Base-by-base conservation (phyloP, 2,888 invertebrate species). In the Drosophila subquinaria region DNA sequence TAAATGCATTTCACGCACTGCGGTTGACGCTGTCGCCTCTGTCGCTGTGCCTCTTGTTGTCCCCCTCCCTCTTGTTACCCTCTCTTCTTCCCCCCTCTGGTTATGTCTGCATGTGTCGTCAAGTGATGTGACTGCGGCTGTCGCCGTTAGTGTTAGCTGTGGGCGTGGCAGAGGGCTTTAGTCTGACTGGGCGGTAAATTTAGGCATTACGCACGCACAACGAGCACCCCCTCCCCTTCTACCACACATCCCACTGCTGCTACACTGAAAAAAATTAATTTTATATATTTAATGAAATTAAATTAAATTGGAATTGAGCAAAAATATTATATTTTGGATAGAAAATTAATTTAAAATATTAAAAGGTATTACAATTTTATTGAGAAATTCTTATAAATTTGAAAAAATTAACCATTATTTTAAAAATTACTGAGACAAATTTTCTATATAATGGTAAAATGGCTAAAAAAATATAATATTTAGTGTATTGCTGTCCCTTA, bases 1-100 rank as follows among this genome's bases (percentile, higher is more conserved):
- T 78, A 87, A 84, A 86, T 87, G 86, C 89, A 87, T 82, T 84
- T 77, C 78, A 86, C 79, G 77, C 82, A 82, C 76, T 82, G 78
- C 73, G 79, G 71, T 71, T 85, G 88, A 82, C 69, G 80, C 33
- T 69, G 59, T 33, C 43, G 9, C 73, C 42, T 23, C 23, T 23
- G 23, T 43, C 59, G 13, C 17, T 30, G 4, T 36, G 23, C 4
- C 42, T 50, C 23, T 17, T 43, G 15, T n/a, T n/a, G n/a, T 30
- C 13, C 20, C 23, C 45, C 17, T 40, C 17, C 11, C 27, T n/a
- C n/a, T 15, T 17, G 17, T 17, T 1, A 17, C n/a, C n/a, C 36
- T n/a, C 27, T 11, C 17, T 23, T 4, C 1, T 35, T 42, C 2
- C 30, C 13, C 17, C 27, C 15, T 36, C 30, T 48, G 23, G 13